Base-by-base conservation (phyloP, 2,797 vertebrate genomes). In the Lophius americanus region DNA sequence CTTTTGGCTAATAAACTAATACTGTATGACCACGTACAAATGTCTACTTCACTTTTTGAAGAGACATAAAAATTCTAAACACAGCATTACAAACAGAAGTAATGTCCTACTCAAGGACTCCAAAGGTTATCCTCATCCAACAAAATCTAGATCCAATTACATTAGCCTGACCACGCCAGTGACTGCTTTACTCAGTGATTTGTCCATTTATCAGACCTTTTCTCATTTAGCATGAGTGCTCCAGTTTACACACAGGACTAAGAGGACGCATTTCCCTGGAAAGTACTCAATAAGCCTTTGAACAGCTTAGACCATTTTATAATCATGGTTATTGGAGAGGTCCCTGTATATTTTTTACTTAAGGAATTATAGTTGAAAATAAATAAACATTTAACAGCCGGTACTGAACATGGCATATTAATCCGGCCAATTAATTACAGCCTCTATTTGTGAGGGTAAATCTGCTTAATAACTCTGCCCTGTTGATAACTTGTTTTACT, bases 321-420 rank as follows among this genome's bases (percentile, higher is more conserved):
- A 37, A 12, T 74, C n/a, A 56, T 62, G 39, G 9, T 77, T 68
- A 74, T 46, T 56, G 47, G 48, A 52, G 9, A 51, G 23, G 23
- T 23, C 23, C 56, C 37, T 12, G n/a, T n/a, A 59, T 63, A 60
- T 73, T 38, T 67, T 44, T 48, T 51, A 54, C 43, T 35, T 47
- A 49, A 58, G 70, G 43, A 23, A 10, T 66, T 66, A 60, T 35
- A 9, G 47, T 33, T 38, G 7, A 1, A 51, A 41, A 50, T 42
- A 23, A 23, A 14, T 51, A 35, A 5, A 56, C 23, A 47, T 68
- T 64, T 33, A 72, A 66, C 71, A 81, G 67, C 66, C 73, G 68
- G 41, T 37, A 44, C 50, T 60, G 68, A 51, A 43, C 66, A 50
- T 4, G 46, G 38, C 64, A 52, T 59, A 72, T 75, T 70, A 72